These are phyloP conservation scores for Latrodectus geometricus DNA, from an alignment of 1,140 invertebrate genomes.

Conservation along the genomic window DNA sequence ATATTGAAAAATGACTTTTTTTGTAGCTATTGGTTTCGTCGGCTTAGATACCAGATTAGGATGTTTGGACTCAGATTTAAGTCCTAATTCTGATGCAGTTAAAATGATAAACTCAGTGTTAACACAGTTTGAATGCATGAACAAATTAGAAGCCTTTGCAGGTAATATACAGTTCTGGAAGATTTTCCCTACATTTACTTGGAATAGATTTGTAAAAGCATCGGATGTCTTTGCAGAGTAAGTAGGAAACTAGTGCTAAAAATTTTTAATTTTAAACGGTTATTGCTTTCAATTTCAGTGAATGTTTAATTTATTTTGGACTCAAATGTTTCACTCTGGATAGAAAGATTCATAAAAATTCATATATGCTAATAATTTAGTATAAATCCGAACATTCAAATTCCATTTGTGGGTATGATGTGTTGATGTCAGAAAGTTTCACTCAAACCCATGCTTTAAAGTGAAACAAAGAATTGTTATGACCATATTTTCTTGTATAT, in stretches of 20 bases:
- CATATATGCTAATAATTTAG: too few species aligned
- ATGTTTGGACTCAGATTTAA: constrained; percentile 62
- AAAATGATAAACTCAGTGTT: constrained; percentile 80
- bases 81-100: constrained; percentile 74
- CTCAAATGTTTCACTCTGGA: too few species aligned
- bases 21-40: constrained; percentile 65
- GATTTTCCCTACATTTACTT: constrained; percentile 76
- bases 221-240: constrained; percentile 54
- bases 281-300: too few species aligned
- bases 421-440: too few species aligned
- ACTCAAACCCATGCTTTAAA: too few species aligned
- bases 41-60: constrained; percentile 66
- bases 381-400: too few species aligned
- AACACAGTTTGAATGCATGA: constrained; percentile 77
- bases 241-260: background rate
- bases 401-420: too few species aligned
- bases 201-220: constrained; percentile 45
- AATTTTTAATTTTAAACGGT: too few species aligned
- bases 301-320: too few species aligned
- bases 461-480: too few species aligned
- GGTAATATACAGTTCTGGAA: constrained; percentile 79
- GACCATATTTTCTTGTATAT: too few species aligned
- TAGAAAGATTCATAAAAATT: too few species aligned
- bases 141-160: constrained; percentile 84
- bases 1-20: background rate